Evolutionary conservation across 2,888 invertebrate species (phyloP), one percentile per base, ranked within the genome.

Genomic region (Andrena haemorrhoa): DNA sequence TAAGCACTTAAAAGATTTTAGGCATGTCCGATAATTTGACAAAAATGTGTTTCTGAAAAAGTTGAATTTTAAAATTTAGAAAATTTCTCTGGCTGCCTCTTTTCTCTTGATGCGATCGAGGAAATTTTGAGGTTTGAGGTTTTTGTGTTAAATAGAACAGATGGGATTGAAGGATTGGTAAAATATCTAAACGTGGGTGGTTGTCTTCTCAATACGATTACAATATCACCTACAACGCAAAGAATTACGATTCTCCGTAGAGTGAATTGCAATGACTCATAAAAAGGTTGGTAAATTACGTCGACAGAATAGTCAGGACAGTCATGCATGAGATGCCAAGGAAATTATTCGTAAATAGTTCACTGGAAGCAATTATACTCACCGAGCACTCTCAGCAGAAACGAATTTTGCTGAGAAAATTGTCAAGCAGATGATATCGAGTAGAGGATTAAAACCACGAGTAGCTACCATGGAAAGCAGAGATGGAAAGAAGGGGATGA

Each of bases 221-320:
- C 12, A 1, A 5, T 5, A 4, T 12, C 49, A 29, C 31, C 31
- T 31, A n/a, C 65, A 31, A 65, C 29, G 20, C 49, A 16, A 68
- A 23, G 1, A 33, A 16, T 68, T 33, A n/a, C 47, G 35, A 64
- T 49, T 20, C 6, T 33, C 26, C 26, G 23, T 26, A 47, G 49
- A 60, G 49, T 63, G 58, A 60, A 65, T 66, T 41, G 47, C 20
- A 77, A 49, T 60, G 75, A 65, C 75, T 77, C 75, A 51, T 65
- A 49, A 65, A 66, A 75, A 23, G 31, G 12, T 10, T 41, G 33
- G 20, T 60, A 75, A 66, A 66, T 41, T 23, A 47, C 41, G 41
- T 53, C 29, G 51, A 51, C 51, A 23, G 66, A 75, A 47, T 76
- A 64, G 35, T 64, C 33, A 33, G 58, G 56, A 75, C 75, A 64